Percentiles rank a stretch among this genome's conserved stretches.
These are phyloP conservation scores for Eulemur coronatus DNA, from an alignment of 2,797 vertebrate genomes.

Conservation along the genomic window DNA sequence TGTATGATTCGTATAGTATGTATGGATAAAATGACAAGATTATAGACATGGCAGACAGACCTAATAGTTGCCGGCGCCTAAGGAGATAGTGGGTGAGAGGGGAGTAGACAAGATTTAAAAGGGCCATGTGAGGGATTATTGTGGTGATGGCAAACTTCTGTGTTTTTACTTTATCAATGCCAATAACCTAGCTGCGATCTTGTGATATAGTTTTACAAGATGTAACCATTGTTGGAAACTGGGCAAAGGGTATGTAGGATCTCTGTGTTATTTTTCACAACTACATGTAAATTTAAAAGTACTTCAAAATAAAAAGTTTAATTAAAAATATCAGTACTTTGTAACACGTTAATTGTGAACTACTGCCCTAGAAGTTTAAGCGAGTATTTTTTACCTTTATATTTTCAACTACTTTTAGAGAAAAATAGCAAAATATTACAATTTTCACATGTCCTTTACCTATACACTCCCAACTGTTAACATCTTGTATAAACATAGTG, in stretches of 20 bases:
- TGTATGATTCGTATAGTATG: neutral
- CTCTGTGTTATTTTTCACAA: neutral
- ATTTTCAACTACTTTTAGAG: neutral
- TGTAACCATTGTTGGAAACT: neutral
- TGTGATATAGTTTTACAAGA: neutral
- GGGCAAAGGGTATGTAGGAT: neutral
- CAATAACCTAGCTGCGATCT: neutral
- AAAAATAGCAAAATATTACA: neutral
- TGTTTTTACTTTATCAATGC: neutral
- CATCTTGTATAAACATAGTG: neutral
- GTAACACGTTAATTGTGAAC: neutral
- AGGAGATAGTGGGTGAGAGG: neutral
- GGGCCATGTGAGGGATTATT: neutral
- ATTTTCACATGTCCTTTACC: neutral
- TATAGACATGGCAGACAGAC: neutral
- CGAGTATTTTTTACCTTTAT: neutral
- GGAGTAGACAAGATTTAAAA: neutral
- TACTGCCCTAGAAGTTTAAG: neutral
- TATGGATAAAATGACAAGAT: neutral
- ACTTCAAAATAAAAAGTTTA: neutral
- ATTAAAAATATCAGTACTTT: neutral
- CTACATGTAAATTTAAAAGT: neutral
- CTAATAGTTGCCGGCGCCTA: neutral
- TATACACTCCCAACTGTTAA: neutral
- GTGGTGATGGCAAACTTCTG: neutral